Base-by-base conservation (phyloP, 2,113 vertebrate genomes). In the Mesoclemmys tuberculata region DNA sequence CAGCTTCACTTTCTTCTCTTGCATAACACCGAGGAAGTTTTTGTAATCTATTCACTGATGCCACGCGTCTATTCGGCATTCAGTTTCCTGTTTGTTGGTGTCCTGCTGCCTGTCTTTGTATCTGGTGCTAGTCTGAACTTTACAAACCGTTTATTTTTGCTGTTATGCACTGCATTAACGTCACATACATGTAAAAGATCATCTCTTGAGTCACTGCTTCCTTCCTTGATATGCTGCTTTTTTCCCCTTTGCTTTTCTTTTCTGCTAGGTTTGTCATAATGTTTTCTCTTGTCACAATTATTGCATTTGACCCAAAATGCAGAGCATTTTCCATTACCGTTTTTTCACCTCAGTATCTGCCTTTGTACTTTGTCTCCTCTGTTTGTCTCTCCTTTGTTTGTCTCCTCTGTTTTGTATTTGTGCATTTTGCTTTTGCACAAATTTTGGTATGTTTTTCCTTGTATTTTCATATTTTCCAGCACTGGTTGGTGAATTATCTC, bases 201-300 rank as follows among this genome's bases (percentile, higher is more conserved):
- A 83, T 51, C 49, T n/a, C 78, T 55, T 10, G 51, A 93, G 18
- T 93, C 31, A 51, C 75, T 90, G 91, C 55, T 91, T 93, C 84
- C 71, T 82, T 82, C 12, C 44, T 77, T 87, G 14, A 84, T 27
- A 80, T 12, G 29, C 13, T 64, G 29, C 29, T 79, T 51, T 27
- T 83, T 6, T 16, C 35, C n/a, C 8, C 48, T 35, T 80, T 84
- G 41, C 83, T 84, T 38, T 6, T 87, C 93, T 94, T 71, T 82
- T 82, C 64, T 58, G 41, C 78, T 54, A 6, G 16, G 87, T 91
- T 89, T 80, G 91, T 79, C 77, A 93, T 90, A 92, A 18, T 84
- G 0, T 87, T 35, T 96, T 90, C 14, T 92, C 56, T 77, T 93
- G 83, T 13, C 29, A 46, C 48, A 0, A 80, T 38, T 85, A 84